Base-by-base conservation (phyloP, 2,888 invertebrate species). In the Leucoma salicis region DNA sequence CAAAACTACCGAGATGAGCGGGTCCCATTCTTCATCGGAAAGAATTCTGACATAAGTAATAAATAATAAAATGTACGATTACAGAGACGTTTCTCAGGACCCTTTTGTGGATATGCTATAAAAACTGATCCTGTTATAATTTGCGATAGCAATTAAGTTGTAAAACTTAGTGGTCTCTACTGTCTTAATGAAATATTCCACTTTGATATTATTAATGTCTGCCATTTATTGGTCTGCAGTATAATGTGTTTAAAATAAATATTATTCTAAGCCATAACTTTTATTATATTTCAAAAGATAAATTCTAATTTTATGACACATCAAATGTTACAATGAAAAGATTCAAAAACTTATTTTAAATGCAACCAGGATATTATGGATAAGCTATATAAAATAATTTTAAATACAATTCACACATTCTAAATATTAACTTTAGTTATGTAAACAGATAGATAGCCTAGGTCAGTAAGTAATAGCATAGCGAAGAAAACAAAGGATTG, bases 71-170 rank as follows among this genome's bases (percentile, higher is more conserved):
- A 70, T 74, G 70, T 78, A 61, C 42, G 59, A 59, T 59, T 57
- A 52, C 35, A 46, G 46, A 41, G 43, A 49, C 49, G 50, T 77
- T 75, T 78, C 72, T 72, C 64, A 59, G 68, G 68, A 67, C 70
- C 67, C 70, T 67, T 68, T 73, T 69, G 74, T 70, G 71, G 69
- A 63, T 59, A 62, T 53, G 71, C 67, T 69, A 77, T 87, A 88
- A 87, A 85, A 87, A 83, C 70, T 71, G 76, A 78, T 74, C 71
- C 78, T 76, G 82, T 79, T 84, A 83, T 82, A 84, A 78, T 85
- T 87, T 82, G 83, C 86, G 70, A 84, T 75, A 71, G 77, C 80
- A 81, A 88, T 88, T 86, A 88, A 81, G 85, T 77, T 79, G 80
- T 88, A 82, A 88, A 88, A 80, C 74, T 82, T 76, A 80, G 78